phyloP scores from a whole-genome alignment of 1,140 invertebrate genomes.

The Druon quercuslanigerum region DNA sequence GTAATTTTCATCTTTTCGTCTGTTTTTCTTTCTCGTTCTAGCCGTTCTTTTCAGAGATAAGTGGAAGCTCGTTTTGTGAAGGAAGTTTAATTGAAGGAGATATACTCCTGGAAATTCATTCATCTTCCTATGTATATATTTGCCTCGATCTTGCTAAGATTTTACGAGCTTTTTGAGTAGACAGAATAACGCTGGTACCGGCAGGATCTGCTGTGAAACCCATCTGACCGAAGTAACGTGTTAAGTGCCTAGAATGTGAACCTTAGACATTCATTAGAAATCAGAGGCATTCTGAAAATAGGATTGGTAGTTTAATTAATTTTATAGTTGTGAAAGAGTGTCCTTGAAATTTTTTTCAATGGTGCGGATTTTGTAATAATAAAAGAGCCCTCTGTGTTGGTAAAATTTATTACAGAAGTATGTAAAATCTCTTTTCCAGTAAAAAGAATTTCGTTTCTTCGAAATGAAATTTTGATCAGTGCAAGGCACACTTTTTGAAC shows the following conservation, averaged over 20 bases:
- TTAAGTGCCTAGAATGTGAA: constrained; percentile 2
- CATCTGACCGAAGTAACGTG: constrained; percentile 8
- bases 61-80: not conserved
- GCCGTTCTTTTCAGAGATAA: not conserved
- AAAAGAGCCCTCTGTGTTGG: not conserved
- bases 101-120: constrained; percentile 3
- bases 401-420: not conserved
- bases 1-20: not conserved
- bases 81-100: constrained; percentile 26
- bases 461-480: constrained; percentile 9
- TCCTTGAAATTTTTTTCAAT: no score
- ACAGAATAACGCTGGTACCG: not conserved
- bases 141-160: constrained; percentile 5
- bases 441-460: not conserved
- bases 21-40: not conserved
- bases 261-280: not conserved
- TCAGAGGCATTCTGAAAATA: not conserved
- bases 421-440: not conserved
- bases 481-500: not conserved
- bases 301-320: not conserved
- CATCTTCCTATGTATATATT: not conserved
- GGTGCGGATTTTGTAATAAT: no score
- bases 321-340: no score
- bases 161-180: constrained; percentile 17
- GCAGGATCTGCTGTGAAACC: not conserved